Base-by-base conservation (phyloP, 2,113 vertebrate genomes). In the Sylvietta virens region DNA sequence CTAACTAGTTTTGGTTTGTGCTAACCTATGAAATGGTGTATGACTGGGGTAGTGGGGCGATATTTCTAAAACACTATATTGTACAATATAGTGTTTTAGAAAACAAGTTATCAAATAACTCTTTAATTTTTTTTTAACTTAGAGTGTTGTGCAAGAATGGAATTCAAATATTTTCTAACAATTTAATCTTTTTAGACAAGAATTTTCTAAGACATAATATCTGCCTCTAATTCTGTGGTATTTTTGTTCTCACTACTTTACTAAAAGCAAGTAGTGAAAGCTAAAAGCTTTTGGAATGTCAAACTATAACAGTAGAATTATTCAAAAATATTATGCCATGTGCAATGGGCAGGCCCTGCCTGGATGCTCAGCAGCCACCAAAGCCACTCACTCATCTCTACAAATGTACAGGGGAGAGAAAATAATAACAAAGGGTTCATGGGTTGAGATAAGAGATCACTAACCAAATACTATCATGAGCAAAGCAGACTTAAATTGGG, bases 311-410 rank as follows among this genome's bases (percentile, higher is more conserved):
- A 48, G 15, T 4, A 61, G 42, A 84, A 71, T 33, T 6, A 66
- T 66, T 76, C 14, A 71, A 57, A 82, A 74, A 4, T 31, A 3
- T 27, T 83, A 71, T 44, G 26, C 7, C 8, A 8, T 30, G 2
- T 56, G 4, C 15, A 48, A 9, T 31, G 11, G 17, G 21, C 0
- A 0, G 16, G 48, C 30, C 5, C 14, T 80, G 16, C 9, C 48
- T 40, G 20, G 9, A 47, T n/a, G n/a, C 20, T 69, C 33, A 28
- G n/a, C 42, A 42, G 7, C 16, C 48, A 26, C 13, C 23, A 62
- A 54, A 79, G 16, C 16, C 13, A 4, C n/a, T 39, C 54, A 47
- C 9, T 62, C 7, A 12, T 45, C 3, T 26, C n/a, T 27, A 47
- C 11, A 30, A 48, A 15, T 6, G 9, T 21, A 22, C 26, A 62